Conservation (phyloP, 2,888 invertebrate species). For the Choreutis nemorana region DNA sequence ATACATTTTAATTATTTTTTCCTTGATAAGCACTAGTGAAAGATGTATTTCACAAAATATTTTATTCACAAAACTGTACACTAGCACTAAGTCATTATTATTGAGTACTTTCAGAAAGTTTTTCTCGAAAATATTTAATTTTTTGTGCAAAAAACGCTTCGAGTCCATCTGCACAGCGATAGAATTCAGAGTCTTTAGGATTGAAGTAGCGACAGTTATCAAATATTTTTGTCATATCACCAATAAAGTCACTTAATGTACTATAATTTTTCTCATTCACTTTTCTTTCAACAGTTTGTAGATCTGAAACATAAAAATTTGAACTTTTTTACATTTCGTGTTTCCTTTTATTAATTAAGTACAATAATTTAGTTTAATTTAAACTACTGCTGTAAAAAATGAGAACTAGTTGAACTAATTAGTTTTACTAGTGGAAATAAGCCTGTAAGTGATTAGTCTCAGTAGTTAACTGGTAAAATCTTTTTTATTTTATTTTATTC, state of each 20-base stretch:
- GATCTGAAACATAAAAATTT: constrained; percentile 73
- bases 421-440: too few relatives aligned
- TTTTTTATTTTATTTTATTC: too few relatives aligned
- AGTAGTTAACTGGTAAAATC: too few relatives aligned
- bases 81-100: constrained; percentile 48
- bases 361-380: too few relatives aligned
- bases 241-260: constrained; percentile 92
- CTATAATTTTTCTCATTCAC: constrained; percentile 84
- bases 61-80: constrained; percentile 27
- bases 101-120: constrained; percentile 72
- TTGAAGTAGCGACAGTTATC: constrained; percentile 99
- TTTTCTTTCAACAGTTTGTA: constrained; percentile 90
- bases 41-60: constrained; percentile 12
- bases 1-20: too few relatives aligned
- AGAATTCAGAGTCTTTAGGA: constrained; percentile 94
- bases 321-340: too few relatives aligned
- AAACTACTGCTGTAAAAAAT: too few relatives aligned
- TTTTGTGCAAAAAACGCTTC: constrained; percentile 96
- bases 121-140: constrained; percentile 87
- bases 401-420: too few relatives aligned
- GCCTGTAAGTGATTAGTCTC: too few relatives aligned
- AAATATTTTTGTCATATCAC: constrained; percentile 98
- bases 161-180: constrained; percentile 93
- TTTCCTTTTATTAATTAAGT: too few relatives aligned
- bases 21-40: too few relatives aligned